These are phyloP conservation scores for Adelognathus sp. DNA, from an alignment of 2,888 invertebrate genomes.

Conservation along the genomic window DNA sequence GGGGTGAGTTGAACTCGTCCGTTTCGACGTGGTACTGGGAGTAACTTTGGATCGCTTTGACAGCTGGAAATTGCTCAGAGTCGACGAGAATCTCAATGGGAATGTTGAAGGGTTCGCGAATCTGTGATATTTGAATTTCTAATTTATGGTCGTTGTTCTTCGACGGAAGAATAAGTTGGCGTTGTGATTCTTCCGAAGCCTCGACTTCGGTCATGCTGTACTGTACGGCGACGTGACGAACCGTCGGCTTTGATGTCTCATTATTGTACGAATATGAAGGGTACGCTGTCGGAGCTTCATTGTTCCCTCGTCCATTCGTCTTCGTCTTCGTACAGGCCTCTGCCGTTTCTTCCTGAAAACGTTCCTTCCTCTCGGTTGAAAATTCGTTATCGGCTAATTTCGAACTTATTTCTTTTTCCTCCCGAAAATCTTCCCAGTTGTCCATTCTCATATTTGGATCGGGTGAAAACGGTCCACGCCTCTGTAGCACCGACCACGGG, in stretches of 20 bases:
- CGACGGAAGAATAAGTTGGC: not conserved
- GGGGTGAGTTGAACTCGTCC: not conserved
- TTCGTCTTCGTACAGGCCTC: not conserved
- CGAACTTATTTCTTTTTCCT: not conserved
- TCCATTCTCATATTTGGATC: not conserved
- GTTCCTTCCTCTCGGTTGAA: not conserved
- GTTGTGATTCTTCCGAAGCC: not conserved
- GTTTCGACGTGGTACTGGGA: not conserved
- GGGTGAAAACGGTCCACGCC: not conserved
- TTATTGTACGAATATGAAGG: constrained; percentile 19
- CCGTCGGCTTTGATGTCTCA: constrained; percentile 7
- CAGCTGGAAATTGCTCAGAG: not conserved
- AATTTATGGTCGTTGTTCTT: not conserved
- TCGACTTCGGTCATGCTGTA: constrained; percentile 16
- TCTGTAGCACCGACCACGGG: constrained; percentile 12
- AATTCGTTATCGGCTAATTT: not conserved
- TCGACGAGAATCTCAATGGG: not conserved
- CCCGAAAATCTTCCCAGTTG: not conserved
- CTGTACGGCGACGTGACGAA: constrained; percentile 55
- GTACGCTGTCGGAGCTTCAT: not conserved
- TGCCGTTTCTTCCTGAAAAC: not conserved
- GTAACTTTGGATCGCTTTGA: not conserved
- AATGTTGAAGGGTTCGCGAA: not conserved
- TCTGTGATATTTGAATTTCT: constrained; percentile 1
- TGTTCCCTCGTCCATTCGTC: not conserved